phyloP scores from a whole-genome alignment of 2,113 vertebrate species.

The Pseudopodoces humilis region DNA sequence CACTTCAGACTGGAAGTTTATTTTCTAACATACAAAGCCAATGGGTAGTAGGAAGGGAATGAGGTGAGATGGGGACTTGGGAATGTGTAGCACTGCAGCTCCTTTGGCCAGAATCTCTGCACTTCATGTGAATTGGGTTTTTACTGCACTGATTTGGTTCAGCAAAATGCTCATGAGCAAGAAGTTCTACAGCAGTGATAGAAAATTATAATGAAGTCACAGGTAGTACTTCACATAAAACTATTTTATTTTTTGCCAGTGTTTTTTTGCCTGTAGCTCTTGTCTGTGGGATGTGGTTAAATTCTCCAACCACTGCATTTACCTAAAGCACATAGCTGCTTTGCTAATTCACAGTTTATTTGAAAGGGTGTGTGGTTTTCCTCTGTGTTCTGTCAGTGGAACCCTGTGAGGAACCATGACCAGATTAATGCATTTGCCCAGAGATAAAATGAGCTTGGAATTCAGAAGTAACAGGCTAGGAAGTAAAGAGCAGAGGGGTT shows the following conservation, averaged over 20 bases:
- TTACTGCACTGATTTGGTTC: neutral
- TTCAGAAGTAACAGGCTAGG: neutral
- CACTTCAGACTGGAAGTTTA: neutral
- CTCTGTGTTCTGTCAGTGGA: neutral
- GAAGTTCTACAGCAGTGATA: neutral
- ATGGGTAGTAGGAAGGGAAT: neutral
- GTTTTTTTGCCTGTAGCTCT: neutral
- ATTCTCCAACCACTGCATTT: neutral
- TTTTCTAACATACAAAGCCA: neutral
- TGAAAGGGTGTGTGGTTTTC: neutral
- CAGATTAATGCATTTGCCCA: neutral
- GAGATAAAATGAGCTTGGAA: neutral
- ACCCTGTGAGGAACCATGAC: neutral
- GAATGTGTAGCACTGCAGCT: neutral
- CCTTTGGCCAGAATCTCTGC: neutral
- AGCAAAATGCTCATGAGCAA: neutral
- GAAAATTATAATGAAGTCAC: neutral
- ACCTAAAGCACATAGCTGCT: neutral
- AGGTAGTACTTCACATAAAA: neutral
- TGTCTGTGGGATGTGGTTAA: neutral
- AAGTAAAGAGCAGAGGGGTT: neutral
- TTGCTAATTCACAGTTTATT: neutral
- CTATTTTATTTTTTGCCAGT: neutral
- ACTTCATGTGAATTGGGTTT: neutral
- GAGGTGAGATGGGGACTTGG: neutral